A percentile compares a stretch with the other conserved stretches of the same genome.
Conservation (phyloP, 1,140 invertebrate genomes). For the Conus ventricosus region DNA sequence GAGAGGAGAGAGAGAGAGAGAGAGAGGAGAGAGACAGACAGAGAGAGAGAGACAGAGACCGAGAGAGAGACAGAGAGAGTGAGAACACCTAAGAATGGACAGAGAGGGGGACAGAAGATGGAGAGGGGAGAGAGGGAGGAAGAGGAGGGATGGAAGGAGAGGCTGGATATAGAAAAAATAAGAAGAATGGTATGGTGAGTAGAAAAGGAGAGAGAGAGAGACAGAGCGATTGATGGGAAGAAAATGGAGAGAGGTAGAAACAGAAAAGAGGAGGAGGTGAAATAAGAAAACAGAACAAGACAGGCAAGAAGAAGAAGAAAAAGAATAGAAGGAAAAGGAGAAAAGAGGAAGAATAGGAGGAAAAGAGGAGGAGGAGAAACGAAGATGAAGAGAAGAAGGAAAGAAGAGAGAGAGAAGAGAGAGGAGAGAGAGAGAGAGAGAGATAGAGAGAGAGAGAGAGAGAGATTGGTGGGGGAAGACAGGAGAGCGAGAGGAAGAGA, state of each 20-base stretch:
- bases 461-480: background rate
- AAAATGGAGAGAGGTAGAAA: background rate
- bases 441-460: conserved; percentile 14
- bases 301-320: background rate
- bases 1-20: too few species aligned
- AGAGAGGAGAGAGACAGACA: too few species aligned
- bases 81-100: too few species aligned
- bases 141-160: too few species aligned
- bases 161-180: too few species aligned
- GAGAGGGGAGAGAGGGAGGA: too few species aligned
- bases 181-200: too few species aligned
- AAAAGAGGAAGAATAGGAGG: background rate
- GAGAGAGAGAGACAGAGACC: too few species aligned
- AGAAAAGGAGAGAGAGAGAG: background rate
- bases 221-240: background rate
- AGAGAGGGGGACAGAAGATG: too few species aligned
- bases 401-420: too few species aligned
- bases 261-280: background rate
- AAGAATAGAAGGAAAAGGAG: background rate
- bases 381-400: background rate
- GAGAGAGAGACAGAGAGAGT: too few species aligned
- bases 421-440: conserved; percentile 10
- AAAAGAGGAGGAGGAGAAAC: background rate
- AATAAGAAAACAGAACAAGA: too few species aligned
- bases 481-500: background rate